A percentile compares a stretch with the other conserved stretches of the same genome.
Evolutionary conservation across 2,113 vertebrate species (phyloP).

Genomic region (Peucedramus taeniatus): DNA sequence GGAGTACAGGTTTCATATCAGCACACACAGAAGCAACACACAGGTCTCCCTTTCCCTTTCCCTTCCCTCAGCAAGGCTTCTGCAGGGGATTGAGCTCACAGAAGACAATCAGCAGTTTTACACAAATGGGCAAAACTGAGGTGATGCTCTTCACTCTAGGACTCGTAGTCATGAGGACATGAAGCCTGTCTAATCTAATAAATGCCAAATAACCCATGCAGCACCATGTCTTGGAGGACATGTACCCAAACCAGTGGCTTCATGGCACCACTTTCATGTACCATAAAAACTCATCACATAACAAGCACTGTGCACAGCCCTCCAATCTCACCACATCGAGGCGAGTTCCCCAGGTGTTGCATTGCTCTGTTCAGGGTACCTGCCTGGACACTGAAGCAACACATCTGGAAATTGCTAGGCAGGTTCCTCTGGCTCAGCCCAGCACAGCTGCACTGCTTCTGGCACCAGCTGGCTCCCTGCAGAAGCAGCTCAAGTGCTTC

Average conservation of each 20-base stretch:
- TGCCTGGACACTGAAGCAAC: not conserved
- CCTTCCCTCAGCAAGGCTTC: not conserved
- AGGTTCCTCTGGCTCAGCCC: not conserved
- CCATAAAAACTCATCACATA: not conserved
- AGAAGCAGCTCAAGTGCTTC: not conserved
- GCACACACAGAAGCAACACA: not conserved
- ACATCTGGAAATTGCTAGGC: not conserved
- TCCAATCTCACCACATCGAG: not conserved
- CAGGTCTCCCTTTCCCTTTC: not conserved
- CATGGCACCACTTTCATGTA: not conserved
- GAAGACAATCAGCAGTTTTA: not conserved
- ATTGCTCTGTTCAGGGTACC: not conserved
- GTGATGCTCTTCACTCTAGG: not conserved
- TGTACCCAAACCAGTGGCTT: not conserved
- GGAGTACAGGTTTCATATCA: not conserved
- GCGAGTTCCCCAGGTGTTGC: not conserved
- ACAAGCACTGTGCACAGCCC: not conserved
- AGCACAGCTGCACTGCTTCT: not conserved
- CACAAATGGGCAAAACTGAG: not conserved
- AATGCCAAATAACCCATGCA: not conserved
- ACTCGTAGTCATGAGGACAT: not conserved
- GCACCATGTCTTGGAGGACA: too few relatives aligned
- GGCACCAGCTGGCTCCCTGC: not conserved
- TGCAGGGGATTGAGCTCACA: not conserved
- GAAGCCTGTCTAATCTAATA: not conserved